Conservation (phyloP, 2,888 invertebrate genomes). For the Gymnosoma rotundatum region DNA sequence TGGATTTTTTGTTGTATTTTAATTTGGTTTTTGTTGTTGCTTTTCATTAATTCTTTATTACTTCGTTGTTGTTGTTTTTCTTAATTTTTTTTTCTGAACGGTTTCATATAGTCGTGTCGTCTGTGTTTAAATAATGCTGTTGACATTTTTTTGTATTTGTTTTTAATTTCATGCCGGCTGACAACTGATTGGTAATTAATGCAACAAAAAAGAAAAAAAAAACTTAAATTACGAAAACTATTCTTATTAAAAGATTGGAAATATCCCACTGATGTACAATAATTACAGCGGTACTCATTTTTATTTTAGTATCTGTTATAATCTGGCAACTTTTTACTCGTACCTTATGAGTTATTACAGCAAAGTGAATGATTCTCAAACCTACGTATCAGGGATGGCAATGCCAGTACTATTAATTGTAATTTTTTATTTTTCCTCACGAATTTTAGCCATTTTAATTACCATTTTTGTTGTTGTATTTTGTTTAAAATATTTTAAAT, state of each 20-base stretch:
- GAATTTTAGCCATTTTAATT: too few relatives aligned
- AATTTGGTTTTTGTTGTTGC: conserved; percentile 24
- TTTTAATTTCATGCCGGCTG: too few relatives aligned
- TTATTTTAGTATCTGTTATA: too few relatives aligned
- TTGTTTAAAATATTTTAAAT: too few relatives aligned
- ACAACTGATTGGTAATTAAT: not conserved
- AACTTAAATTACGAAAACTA: not conserved
- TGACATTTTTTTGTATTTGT: conserved; percentile 35
- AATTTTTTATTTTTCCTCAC: too few relatives aligned
- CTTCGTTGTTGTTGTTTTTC: not conserved
- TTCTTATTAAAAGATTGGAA: not conserved
- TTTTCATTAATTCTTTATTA: not conserved
- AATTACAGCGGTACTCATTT: too few relatives aligned
- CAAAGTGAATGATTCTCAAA: too few relatives aligned
- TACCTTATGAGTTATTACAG: too few relatives aligned
- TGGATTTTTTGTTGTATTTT: conserved; percentile 14
- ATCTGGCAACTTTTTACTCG: too few relatives aligned
- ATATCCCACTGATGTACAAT: not conserved
- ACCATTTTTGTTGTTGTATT: too few relatives aligned
- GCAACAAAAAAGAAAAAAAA: conserved; percentile 19
- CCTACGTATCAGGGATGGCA: too few relatives aligned
- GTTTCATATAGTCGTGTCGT: conserved; percentile 29
- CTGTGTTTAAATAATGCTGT: conserved; percentile 49
- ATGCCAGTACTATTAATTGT: too few relatives aligned
- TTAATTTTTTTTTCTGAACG: not conserved